phyloP scores from a whole-genome alignment of 2,797 vertebrate species.

The Alouatta caraya region DNA sequence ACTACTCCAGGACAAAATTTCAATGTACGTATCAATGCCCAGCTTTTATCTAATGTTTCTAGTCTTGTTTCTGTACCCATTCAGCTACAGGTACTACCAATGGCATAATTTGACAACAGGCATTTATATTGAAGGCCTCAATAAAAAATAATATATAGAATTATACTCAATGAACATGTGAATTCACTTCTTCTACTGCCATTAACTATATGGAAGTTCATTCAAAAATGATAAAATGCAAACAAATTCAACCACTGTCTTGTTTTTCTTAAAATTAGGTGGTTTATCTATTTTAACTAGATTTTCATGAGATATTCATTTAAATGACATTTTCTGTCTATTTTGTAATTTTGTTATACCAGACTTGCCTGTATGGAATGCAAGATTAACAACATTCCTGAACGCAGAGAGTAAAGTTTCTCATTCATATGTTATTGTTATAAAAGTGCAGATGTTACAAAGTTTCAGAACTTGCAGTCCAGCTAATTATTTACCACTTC shows the following conservation, averaged over 20 bases:
- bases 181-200: background rate
- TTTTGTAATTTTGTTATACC: constrained; percentile 39
- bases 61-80: background rate
- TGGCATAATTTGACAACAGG: background rate
- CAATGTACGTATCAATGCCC: background rate
- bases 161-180: background rate
- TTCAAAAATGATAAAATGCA: background rate
- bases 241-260: background rate
- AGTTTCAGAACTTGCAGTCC: background rate
- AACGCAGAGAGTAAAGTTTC: background rate
- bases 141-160: background rate
- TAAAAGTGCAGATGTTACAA: constrained; percentile 1
- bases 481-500: background rate
- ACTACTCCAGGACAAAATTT: background rate
- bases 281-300: constrained; percentile 21
- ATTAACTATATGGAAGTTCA: background rate
- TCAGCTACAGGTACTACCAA: background rate
- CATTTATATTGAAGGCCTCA: background rate
- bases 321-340: constrained; percentile 12
- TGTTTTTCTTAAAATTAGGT: background rate
- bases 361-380: constrained; percentile 32
- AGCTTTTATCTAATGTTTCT: background rate
- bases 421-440: background rate
- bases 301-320: constrained; percentile 34
- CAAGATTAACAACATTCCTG: constrained; percentile 21